Percentiles rank a stretch among this genome's conserved stretches.
Conservation (phyloP, 2,113 vertebrate species). For the Oncorhynchus clarkii region DNA sequence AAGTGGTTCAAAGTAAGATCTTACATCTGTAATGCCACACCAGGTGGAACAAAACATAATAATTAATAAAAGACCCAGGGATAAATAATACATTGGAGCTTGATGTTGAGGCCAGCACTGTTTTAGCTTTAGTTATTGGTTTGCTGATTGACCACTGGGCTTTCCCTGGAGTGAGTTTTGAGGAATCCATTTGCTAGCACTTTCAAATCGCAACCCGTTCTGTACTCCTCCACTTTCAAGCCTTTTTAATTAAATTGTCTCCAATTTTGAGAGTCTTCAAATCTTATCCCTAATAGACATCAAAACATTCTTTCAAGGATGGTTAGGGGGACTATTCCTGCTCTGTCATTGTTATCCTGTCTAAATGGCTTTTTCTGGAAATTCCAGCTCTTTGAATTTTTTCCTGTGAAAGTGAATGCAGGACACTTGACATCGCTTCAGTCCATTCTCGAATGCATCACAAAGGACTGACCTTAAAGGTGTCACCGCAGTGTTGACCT, state of each 20-base stretch:
- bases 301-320: slow-evolving; percentile 27
- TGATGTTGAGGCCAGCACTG: slow-evolving; percentile 41
- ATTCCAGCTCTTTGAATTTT: background rate
- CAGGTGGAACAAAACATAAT: slow-evolving; percentile 47
- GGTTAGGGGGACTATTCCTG: slow-evolving; percentile 5
- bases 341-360: background rate
- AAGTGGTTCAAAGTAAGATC: no score
- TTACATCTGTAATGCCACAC: slow-evolving; percentile 17
- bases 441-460: background rate
- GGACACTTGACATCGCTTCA: background rate
- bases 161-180: slow-evolving; percentile 25
- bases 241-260: slow-evolving; percentile 53
- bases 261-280: slow-evolving; percentile 37
- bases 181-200: slow-evolving; percentile 45
- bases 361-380: background rate
- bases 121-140: slow-evolving; percentile 45
- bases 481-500: background rate
- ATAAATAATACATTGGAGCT: slow-evolving; percentile 58
- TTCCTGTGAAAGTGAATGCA: slow-evolving; percentile 1
- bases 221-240: slow-evolving; percentile 8
- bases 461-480: slow-evolving; percentile 12
- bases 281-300: slow-evolving; percentile 41
- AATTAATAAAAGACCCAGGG: slow-evolving; percentile 44
- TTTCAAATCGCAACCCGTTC: slow-evolving; percentile 33
- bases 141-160: slow-evolving; percentile 33